phyloP scores from a whole-genome alignment of 2,888 invertebrate genomes.

The Plagodis dolabraria region DNA sequence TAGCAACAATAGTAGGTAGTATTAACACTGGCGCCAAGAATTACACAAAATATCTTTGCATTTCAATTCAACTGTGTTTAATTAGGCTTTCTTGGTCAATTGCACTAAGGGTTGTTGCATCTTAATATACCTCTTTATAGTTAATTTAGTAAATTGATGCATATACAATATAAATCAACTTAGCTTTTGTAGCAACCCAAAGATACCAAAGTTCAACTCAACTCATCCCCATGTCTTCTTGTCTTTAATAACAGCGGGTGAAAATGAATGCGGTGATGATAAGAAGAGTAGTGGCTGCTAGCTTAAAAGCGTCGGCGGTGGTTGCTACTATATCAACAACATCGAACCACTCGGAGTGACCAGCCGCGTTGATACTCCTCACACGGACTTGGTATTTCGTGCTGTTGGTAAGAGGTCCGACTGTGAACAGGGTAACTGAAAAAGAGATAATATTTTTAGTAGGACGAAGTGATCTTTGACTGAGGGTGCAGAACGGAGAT shows the following conservation, averaged over 20 bases:
- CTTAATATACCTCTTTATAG: no score
- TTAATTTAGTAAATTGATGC: no score
- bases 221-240: not conserved
- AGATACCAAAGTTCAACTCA: not conserved
- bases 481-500: no score
- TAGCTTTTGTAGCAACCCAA: constrained; percentile 2
- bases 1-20: no score
- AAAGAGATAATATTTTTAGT: not conserved
- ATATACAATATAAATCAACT: not conserved
- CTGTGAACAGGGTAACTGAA: constrained; percentile 61
- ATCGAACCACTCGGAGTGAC: constrained; percentile 68
- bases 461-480: no score
- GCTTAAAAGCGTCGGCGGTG: constrained; percentile 43
- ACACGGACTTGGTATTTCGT: constrained; percentile 68
- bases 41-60: no score
- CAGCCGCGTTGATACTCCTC: constrained; percentile 68
- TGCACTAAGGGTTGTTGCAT: no score
- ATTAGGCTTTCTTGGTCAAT: no score
- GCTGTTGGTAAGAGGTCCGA: constrained; percentile 59
- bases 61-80: no score
- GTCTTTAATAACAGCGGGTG: constrained; percentile 40
- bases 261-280: constrained; percentile 43
- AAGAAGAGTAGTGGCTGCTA: constrained; percentile 40
- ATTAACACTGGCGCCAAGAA: no score
- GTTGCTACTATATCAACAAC: constrained; percentile 47